These are phyloP conservation scores for Dysidea cf. avara DNA, from an alignment of 37 sponge, comb jelly and placozoan genomes.

Conservation along the genomic window DNA sequence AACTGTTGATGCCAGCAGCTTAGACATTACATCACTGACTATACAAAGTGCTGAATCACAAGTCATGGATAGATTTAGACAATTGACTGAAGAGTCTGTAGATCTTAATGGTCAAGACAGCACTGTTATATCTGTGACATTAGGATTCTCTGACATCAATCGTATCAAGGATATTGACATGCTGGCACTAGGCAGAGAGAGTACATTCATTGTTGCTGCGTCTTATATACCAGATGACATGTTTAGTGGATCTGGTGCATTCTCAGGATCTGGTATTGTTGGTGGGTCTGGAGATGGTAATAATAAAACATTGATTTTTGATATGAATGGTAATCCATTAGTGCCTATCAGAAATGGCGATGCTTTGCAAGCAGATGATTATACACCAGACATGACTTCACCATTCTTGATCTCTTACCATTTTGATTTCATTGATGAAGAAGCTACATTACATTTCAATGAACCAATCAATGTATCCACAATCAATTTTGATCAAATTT, in stretches of 20 bases:
- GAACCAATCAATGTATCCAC: conserved; percentile 77
- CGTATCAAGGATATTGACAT: conserved; percentile 61
- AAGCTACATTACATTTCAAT: conserved; percentile 72
- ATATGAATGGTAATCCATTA: conserved; percentile 75
- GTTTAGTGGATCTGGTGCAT: no score
- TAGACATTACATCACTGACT: conserved; percentile 54
- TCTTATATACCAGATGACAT: conserved; percentile 25
- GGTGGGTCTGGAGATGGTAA: no score
- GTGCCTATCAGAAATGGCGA: conserved; percentile 42
- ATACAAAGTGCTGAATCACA: conserved; percentile 43
- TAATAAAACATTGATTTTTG: conserved; percentile 18
- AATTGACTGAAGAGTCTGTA: conserved; percentile 39
- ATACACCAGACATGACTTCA: conserved; percentile 66
- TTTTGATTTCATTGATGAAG: conserved; percentile 75
- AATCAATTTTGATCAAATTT: conserved; percentile 55
- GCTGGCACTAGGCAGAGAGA: conserved; percentile 39
- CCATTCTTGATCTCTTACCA: conserved; percentile 66
- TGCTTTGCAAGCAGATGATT: conserved; percentile 55
- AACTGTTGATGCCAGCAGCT: conserved; percentile 69
- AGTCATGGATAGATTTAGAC: conserved; percentile 36
- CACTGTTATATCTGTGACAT: conserved; percentile 41
- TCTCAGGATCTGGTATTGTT: no score
- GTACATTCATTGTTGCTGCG: conserved; percentile 54
- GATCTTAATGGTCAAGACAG: background rate
- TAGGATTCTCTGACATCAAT: conserved; percentile 61